These are phyloP conservation scores for Trichogramma pretiosum DNA, from an alignment of 1,140 invertebrate species.

Conservation along the genomic window DNA sequence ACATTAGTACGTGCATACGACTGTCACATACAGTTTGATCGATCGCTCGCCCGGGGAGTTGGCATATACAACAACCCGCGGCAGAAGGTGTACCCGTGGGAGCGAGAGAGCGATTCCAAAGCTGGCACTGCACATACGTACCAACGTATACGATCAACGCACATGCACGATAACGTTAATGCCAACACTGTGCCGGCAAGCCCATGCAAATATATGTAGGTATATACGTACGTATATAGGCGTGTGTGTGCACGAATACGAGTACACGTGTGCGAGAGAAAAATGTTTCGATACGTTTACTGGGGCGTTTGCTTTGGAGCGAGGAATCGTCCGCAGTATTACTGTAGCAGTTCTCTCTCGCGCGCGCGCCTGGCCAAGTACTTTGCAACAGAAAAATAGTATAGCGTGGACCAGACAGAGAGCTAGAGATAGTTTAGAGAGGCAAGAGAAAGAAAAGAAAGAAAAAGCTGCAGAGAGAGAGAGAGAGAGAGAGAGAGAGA, in stretches of 20 bases:
- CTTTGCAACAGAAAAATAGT: background rate
- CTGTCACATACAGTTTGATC: slow-evolving; percentile 11
- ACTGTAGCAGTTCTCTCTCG: background rate
- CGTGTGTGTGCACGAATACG: too few species aligned
- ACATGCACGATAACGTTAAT: too few species aligned
- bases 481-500: background rate
- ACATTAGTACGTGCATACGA: background rate
- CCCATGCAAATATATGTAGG: too few species aligned
- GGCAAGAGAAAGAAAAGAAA: background rate
- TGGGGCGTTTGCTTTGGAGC: too few species aligned
- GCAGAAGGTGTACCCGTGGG: slow-evolving; percentile 4
- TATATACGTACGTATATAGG: too few species aligned
- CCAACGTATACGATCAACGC: too few species aligned
- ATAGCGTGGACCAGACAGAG: too few species aligned
- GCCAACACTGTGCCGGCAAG: too few species aligned
- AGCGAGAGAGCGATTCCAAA: background rate
- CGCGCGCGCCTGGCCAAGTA: background rate
- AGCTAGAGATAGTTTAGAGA: background rate
- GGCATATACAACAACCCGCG: background rate
- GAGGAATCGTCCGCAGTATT: too few species aligned
- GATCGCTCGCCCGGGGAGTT: slow-evolving; percentile 2
- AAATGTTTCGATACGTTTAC: too few species aligned
- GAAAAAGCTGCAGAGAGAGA: background rate
- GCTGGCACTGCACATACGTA: background rate
- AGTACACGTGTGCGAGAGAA: too few species aligned